Evolutionary conservation across 2,797 vertebrate genomes (phyloP).

Genomic region (Halcyon leucocephala): DNA sequence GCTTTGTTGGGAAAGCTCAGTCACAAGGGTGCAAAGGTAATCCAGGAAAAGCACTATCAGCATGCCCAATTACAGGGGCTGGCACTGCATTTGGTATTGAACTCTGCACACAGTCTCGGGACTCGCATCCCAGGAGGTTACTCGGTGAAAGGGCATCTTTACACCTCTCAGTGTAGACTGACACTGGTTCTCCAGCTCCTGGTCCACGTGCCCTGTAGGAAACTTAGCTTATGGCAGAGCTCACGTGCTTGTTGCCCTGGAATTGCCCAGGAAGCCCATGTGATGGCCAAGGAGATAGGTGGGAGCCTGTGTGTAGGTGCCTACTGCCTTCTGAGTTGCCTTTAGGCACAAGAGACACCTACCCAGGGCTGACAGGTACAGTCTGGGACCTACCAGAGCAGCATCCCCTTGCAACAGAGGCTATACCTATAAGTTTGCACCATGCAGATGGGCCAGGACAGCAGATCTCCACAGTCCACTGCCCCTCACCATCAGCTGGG

Average conservation of each 20-base stretch:
- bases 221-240: neutral
- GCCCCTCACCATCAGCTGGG: neutral
- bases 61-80: neutral
- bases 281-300: rapidly evolving
- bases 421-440: rapidly evolving
- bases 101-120: neutral
- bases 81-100: neutral
- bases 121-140: neutral
- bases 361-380: neutral
- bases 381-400: neutral
- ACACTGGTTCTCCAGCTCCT: neutral
- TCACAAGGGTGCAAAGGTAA: constrained; percentile 2
- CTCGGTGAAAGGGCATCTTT: neutral
- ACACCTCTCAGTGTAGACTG: neutral
- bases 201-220: neutral
- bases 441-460: rapidly evolving
- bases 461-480: neutral
- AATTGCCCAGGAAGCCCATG: rapidly evolving
- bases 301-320: neutral
- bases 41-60: constrained; percentile 16
- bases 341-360: neutral
- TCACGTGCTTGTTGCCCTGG: neutral
- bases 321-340: neutral
- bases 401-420: neutral
- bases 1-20: neutral